phyloP scores from a whole-genome alignment of 2,113 vertebrate genomes.

The Clupea harengus region DNA sequence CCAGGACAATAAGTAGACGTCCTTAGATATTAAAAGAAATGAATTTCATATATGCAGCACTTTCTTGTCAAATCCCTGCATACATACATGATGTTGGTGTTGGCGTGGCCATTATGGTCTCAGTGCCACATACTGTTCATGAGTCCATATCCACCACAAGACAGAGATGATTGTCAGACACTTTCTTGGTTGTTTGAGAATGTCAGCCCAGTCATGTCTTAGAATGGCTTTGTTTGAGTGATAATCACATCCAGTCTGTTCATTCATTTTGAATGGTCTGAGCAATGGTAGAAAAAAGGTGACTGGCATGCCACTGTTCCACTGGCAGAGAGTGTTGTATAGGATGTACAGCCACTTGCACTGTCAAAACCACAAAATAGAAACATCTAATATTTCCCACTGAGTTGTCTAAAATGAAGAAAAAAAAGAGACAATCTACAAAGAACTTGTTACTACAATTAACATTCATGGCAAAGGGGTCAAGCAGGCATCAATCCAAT shows the following conservation, averaged over 20 bases:
- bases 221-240: slow-evolving; percentile 44
- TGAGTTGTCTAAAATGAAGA: slow-evolving; percentile 1
- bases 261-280: not conserved
- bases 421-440: not conserved
- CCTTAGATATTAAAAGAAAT: slow-evolving; percentile 2
- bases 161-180: slow-evolving; percentile 74
- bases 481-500: not conserved
- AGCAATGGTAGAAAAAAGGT: slow-evolving; percentile 4
- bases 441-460: slow-evolving; percentile 18
- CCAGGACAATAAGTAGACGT: not conserved
- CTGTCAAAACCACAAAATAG: slow-evolving; percentile 15
- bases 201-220: slow-evolving; percentile 33
- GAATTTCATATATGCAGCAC: slow-evolving; percentile 44
- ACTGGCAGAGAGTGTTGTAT: not conserved
- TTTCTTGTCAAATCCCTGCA: slow-evolving; percentile 50
- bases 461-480: slow-evolving; percentile 16
- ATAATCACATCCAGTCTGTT: slow-evolving; percentile 10
- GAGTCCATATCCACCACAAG: slow-evolving; percentile 56
- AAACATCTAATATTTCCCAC: slow-evolving; percentile 9
- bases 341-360: not conserved
- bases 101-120: slow-evolving; percentile 43
- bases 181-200: slow-evolving; percentile 61
- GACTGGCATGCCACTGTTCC: slow-evolving; percentile 12
- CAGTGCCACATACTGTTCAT: slow-evolving; percentile 53
- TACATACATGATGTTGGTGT: slow-evolving; percentile 55